Evolutionary conservation across 2,113 vertebrate species (phyloP).

Genomic region (Anthoscopus minutus): DNA sequence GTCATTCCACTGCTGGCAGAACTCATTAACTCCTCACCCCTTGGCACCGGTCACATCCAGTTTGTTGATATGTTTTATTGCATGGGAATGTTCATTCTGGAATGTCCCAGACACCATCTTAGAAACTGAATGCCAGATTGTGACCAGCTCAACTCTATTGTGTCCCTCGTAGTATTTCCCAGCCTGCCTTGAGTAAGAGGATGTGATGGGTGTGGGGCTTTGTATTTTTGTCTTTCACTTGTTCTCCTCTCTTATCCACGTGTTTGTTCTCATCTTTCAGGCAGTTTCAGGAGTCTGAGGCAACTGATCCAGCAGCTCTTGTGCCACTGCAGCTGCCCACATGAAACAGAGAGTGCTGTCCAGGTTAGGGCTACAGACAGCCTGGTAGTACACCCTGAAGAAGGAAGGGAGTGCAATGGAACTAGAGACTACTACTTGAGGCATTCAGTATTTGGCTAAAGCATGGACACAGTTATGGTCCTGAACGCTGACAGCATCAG

Average conservation of each 20-base stretch:
- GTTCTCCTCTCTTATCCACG: background rate
- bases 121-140: background rate
- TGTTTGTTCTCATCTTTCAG: slow-evolving; percentile 4
- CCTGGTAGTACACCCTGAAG: background rate
- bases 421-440: background rate
- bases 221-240: background rate
- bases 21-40: background rate
- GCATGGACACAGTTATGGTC: background rate
- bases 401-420: background rate
- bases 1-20: background rate
- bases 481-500: background rate
- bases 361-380: slow-evolving; percentile 46
- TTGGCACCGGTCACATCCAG: background rate
- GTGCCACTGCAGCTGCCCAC: background rate
- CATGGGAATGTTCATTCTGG: background rate
- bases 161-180: background rate
- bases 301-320: slow-evolving; percentile 48
- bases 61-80: background rate
- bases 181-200: background rate
- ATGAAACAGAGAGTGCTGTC: background rate
- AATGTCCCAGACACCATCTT: background rate
- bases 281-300: slow-evolving; percentile 30
- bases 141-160: background rate
- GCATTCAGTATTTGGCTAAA: background rate
- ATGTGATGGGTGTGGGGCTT: background rate